Percentiles rank a stretch among this genome's conserved stretches.
phyloP scores from a whole-genome alignment of 2,113 vertebrate genomes.

The Kobus ellipsiprymnus region DNA sequence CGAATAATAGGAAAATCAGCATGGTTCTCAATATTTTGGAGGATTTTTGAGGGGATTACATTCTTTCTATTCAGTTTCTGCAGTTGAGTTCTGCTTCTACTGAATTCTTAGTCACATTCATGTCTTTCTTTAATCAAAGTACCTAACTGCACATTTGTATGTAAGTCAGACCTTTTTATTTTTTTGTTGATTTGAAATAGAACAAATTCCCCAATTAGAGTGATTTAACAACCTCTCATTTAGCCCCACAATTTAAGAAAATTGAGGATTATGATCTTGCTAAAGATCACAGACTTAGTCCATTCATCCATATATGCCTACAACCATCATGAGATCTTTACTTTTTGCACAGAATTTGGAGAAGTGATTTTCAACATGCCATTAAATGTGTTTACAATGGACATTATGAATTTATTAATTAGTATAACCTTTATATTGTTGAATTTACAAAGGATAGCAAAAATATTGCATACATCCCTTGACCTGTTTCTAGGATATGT shows the following conservation, averaged over 20 bases:
- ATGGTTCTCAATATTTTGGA: not conserved
- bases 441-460: not conserved
- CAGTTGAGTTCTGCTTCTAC: not conserved
- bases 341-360: not conserved
- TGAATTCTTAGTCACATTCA: not conserved
- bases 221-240: not conserved
- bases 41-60: not conserved
- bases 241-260: not conserved
- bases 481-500: not conserved
- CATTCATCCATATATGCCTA: not conserved
- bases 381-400: not conserved
- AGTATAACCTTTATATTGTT: not conserved
- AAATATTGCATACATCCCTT: not conserved
- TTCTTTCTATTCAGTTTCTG: not conserved
- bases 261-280: not conserved
- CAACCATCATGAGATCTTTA: not conserved
- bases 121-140: not conserved
- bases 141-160: not conserved
- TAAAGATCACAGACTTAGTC: not conserved
- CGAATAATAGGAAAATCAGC: not conserved
- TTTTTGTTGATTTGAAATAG: not conserved
- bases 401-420: not conserved
- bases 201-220: not conserved
- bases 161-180: not conserved
- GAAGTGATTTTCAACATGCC: not conserved